Base-by-base conservation (phyloP, 2,113 vertebrate species). In the Salvator merianae region DNA sequence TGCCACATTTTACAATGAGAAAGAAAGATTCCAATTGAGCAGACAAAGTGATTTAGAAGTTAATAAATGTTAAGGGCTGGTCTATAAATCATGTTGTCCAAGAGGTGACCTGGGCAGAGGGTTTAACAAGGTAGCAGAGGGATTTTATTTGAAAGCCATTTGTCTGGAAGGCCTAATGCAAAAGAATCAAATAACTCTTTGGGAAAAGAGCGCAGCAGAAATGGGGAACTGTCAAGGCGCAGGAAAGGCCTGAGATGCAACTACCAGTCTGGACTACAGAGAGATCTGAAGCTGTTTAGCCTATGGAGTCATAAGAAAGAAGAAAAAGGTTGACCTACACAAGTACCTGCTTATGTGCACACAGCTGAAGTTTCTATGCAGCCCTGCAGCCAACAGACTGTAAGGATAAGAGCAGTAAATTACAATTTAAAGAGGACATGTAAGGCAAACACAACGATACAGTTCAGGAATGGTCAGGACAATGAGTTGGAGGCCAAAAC, bases 121-220 rank as follows among this genome's bases (percentile, higher is more conserved):
- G 85, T 91, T 90, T 93, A 90, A 74, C 66, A 20, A 83, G 86
- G 81, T 80, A 86, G 74, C 85, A 82, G 43, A 86, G 40, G 65
- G 87, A 71, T 90, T 69, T 91, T 88, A 89, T 87, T 90, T 84
- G 90, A 92, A 93, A 82, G 77, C 82, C 88, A 88, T 83, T 78
- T 84, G 84, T 91, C 84, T 88, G 71, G 62, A 75, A 87, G 82
- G 70, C 5, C 69, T 26, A 88, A 89, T 88, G 80, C 86, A 82
- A 70, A 83, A 77, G 88, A 90, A 47, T 86, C 86, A 92, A 92
- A 94, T 91, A 91, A 90, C 85, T 92, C 91, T 88, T 79, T 22
- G 63, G 76, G 88, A 30, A 92, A 94, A 85, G 59, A 90, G 85
- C 53, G 62, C 78, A 14, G 73, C 81, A 72, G 53, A 89, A 72